phyloP scores from a whole-genome alignment of 2,797 vertebrate genomes.

The Enteromius viviparus region DNA sequence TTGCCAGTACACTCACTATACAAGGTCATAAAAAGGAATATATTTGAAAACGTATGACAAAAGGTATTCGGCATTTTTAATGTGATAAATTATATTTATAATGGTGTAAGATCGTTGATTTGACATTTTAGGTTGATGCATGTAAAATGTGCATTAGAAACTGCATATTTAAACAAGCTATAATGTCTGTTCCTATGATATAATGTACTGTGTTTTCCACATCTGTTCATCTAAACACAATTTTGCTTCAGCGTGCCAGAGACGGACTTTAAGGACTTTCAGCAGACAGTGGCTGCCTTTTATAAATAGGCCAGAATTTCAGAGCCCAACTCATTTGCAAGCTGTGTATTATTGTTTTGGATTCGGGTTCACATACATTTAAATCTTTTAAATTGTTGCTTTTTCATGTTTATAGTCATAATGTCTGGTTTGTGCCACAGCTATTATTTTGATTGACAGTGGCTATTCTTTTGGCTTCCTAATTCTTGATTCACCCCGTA shows the following conservation, averaged over 20 bases:
- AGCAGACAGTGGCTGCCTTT: not conserved
- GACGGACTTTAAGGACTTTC: conserved; percentile 4
- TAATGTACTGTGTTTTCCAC: not conserved
- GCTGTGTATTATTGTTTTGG: not conserved
- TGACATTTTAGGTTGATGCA: not conserved
- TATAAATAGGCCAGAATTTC: conserved; percentile 21
- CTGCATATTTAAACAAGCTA: not conserved
- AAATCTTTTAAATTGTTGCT: not conserved
- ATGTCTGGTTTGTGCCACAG: not conserved
- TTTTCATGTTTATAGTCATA: not conserved
- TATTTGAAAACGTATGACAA: not conserved
- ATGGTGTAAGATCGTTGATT: not conserved
- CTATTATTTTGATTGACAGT: conserved; percentile 2
- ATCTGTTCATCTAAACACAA: conserved; percentile 1
- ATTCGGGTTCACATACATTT: not conserved
- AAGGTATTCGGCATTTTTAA: not conserved
- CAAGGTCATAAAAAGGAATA: not conserved
- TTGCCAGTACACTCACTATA: not conserved
- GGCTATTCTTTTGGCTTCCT: not conserved
- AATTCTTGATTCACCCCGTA: not conserved
- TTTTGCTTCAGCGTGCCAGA: not conserved
- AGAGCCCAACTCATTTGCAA: not conserved
- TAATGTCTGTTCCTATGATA: not conserved
- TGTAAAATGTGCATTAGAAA: not conserved
- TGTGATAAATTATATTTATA: not conserved